Percentiles rank a stretch among this genome's conserved stretches.
Conservation (phyloP, 92 coral and sea anemone genomes). For the Phenganax marumi region DNA sequence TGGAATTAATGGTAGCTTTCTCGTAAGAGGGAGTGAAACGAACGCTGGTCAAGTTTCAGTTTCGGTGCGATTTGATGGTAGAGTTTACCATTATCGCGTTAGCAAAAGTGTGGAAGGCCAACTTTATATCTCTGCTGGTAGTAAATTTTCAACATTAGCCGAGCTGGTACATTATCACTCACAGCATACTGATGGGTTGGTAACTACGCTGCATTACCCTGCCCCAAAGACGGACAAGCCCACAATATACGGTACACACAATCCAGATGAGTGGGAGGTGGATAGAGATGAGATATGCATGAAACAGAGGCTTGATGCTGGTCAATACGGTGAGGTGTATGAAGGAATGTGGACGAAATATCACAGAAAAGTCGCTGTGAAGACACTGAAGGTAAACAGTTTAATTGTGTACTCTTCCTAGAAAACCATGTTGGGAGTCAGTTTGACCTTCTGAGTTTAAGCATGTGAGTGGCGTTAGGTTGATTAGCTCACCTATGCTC, state of each 20-base stretch:
- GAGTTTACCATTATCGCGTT: conserved; percentile 94
- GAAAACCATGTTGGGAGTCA: no score
- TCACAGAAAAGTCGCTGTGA: conserved; percentile 84
- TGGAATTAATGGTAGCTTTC: conserved; percentile 97
- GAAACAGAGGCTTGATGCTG: conserved; percentile 93
- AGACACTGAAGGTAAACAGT: conserved; percentile 81
- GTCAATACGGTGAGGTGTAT: conserved; percentile 98
- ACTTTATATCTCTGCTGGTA: conserved; percentile 83
- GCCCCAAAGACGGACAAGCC: conserved; percentile 95
- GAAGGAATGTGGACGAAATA: conserved; percentile 96
- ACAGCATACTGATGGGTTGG: conserved; percentile 91
- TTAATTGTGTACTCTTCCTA: not conserved
- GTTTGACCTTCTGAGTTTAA: not conserved
- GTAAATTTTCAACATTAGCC: conserved; percentile 78
- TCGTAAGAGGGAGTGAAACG: conserved; percentile 96
- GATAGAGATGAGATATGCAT: conserved; percentile 91
- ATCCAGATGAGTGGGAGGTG: conserved; percentile 97
- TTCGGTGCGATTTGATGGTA: conserved; percentile 89
- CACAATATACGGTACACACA: conserved; percentile 84
- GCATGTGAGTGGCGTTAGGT: no score
- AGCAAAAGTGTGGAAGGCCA: conserved; percentile 74
- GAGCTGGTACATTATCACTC: conserved; percentile 98
- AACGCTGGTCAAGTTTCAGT: conserved; percentile 92
- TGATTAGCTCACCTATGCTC: not conserved
- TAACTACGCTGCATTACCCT: conserved; percentile 95